A percentile compares a stretch with the other conserved stretches of the same genome.
Conservation (phyloP, 2,113 vertebrate species). For the Kryptolebias marmoratus region DNA sequence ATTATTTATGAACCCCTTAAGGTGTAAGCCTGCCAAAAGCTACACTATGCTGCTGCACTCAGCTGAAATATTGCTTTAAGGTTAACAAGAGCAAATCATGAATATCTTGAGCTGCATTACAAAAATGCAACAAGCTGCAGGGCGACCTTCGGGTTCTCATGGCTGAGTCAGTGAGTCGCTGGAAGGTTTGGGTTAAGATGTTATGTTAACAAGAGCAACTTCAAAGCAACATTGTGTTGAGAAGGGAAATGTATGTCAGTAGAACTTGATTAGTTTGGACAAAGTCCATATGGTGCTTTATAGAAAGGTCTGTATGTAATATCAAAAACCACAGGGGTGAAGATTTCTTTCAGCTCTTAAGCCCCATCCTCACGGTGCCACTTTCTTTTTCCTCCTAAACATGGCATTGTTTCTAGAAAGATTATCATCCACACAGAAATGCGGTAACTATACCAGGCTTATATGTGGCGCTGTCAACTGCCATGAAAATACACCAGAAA, state of each 20-base stretch:
- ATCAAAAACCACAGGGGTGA: neutral
- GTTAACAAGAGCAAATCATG: slow-evolving; percentile 62
- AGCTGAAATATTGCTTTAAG: slow-evolving; percentile 57
- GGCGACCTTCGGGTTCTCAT: slow-evolving; percentile 2
- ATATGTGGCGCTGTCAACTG: too few relatives aligned
- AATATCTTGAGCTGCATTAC: slow-evolving; percentile 34
- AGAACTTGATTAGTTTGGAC: slow-evolving; percentile 10
- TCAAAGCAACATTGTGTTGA: slow-evolving; percentile 1
- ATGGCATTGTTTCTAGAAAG: too few relatives aligned
- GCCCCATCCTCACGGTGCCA: too few relatives aligned
- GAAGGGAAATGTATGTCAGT: slow-evolving; percentile 20
- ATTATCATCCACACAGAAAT: too few relatives aligned
- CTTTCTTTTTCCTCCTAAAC: too few relatives aligned
- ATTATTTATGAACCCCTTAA: slow-evolving; percentile 62
- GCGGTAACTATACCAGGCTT: too few relatives aligned
- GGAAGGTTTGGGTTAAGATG: slow-evolving; percentile 18
- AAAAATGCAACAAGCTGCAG: slow-evolving; percentile 32
- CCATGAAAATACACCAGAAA: too few relatives aligned
- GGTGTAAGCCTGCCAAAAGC: slow-evolving; percentile 56
- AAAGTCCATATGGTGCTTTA: slow-evolving; percentile 15
- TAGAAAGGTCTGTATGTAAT: neutral
- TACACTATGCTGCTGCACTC: slow-evolving; percentile 28
- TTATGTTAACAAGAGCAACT: slow-evolving; percentile 29
- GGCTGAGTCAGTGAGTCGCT: neutral
- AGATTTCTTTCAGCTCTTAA: neutral